phyloP scores from a whole-genome alignment of 2,888 invertebrate genomes.

The Linnaemya tessellans region DNA sequence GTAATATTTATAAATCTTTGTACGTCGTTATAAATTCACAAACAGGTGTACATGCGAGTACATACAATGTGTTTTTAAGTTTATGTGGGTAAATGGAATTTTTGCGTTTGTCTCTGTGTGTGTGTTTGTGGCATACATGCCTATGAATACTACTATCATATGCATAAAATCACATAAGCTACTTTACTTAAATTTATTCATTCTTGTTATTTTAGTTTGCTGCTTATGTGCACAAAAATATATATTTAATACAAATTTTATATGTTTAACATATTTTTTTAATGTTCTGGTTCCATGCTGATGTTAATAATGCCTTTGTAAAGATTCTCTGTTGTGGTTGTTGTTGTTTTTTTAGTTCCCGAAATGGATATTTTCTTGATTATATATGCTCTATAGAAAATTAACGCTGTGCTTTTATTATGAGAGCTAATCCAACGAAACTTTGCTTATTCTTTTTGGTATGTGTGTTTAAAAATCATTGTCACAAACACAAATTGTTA shows the following conservation, averaged over 20 bases:
- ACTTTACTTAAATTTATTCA: constrained; percentile 35
- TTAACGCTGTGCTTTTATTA: constrained; percentile 1
- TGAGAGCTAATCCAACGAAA: not conserved
- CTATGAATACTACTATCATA: not conserved
- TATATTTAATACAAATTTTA: constrained; percentile 10
- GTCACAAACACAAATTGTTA: not conserved
- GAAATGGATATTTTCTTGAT: not conserved
- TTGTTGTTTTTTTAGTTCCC: not conserved
- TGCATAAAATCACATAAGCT: constrained; percentile 24
- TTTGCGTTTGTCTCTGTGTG: not conserved
- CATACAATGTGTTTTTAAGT: constrained; percentile 5
- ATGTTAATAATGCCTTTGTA: constrained; percentile 9
- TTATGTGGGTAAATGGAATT: constrained; percentile 13
- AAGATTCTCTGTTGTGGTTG: not conserved
- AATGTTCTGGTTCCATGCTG: not conserved
- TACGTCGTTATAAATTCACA: constrained; percentile 3
- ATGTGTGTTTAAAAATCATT: not conserved
- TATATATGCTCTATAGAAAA: constrained; percentile 28
- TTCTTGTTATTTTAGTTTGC: constrained; percentile 8
- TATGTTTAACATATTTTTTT: constrained; percentile 24
- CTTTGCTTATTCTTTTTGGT: not conserved
- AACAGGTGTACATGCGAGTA: constrained; percentile 12
- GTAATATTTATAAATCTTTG: not conserved
- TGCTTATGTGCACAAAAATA: not conserved
- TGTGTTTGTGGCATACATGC: not conserved